Base-by-base conservation (phyloP, 2,797 vertebrate species). In the Stomatorhinus walkeri region DNA sequence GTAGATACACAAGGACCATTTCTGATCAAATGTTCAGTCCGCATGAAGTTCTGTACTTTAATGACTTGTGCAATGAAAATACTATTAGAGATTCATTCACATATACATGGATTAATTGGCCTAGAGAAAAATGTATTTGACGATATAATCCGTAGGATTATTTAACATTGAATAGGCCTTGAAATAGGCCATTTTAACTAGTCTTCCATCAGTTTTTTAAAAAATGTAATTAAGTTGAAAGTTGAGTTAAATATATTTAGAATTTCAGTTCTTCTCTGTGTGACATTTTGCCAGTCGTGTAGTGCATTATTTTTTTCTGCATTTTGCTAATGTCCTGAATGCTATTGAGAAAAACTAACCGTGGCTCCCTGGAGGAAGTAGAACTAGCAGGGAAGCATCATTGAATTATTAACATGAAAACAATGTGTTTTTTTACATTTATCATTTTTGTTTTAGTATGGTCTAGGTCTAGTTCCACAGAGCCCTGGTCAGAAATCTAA, bases 81-180 rank as follows among this genome's bases (percentile, higher is more conserved):
- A 93, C 93, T 93, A 92, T 91, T 94, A 94, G 93, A 92, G 94
- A 93, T 93, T 94, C 36, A n/a, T 92, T 95, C 92, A 91, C 94
- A 95, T 94, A 93, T 94, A 95, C 94, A 95, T 95, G 93, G 94
- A 95, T 96, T 95, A 96, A 96, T 95, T 95, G 95, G 93, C 95
- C 95, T 94, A 94, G 94, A 93, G 93, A 61, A 10, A 76, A 87
- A 93, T 94, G 93, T 95, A 94, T 96, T 96, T 96, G 95, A 93
- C 94, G 93, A 92, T 93, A 93, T 95, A 95, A 96, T 96, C 95
- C 90, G 93, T 90, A 3, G 94, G 93, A 94, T 95, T 95, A 95
- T 94, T 91, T 89, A 91, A 85, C 92, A 92, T 95, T 94, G 93
- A 92, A 93, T 90, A 89, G 91, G 92, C 93, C 93, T 95, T 95